A percentile compares a stretch with the other conserved stretches of the same genome.
These are phyloP conservation scores for Thecocarcelia acutangulata DNA, from an alignment of 2,888 invertebrate species.

Conservation along the genomic window DNA sequence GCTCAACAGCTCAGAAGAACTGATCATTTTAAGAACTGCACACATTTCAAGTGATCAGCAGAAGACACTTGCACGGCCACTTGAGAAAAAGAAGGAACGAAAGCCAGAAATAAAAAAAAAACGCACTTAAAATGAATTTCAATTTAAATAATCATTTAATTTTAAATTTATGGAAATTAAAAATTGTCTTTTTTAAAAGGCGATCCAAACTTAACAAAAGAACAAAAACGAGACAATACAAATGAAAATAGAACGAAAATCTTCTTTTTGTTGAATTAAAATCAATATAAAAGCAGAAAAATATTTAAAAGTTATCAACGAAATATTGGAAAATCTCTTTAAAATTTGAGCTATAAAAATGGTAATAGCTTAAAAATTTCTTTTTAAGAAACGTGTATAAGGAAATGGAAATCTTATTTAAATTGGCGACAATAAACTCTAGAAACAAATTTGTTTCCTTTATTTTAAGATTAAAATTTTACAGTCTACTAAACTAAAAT, in stretches of 20 bases:
- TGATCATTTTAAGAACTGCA: slow-evolving; percentile 1
- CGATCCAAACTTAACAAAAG: slow-evolving; percentile 33
- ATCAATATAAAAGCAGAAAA: background rate
- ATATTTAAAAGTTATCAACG: background rate
- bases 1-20: no score
- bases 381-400: background rate
- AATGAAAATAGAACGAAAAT: slow-evolving; percentile 7
- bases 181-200: slow-evolving; percentile 32
- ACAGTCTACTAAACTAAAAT: slow-evolving; percentile 17
- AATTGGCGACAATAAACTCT: slow-evolving; percentile 17
- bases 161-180: slow-evolving; percentile 66
- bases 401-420: background rate
- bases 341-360: slow-evolving; percentile 12
- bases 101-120: background rate
- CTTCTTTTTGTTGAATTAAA: slow-evolving; percentile 20
- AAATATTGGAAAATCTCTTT: slow-evolving; percentile 4
- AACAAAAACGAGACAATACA: background rate
- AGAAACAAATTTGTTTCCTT: slow-evolving; percentile 14
- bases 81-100: slow-evolving; percentile 14
- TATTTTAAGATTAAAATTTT: slow-evolving; percentile 14
- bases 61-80: slow-evolving; percentile 19
- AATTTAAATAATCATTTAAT: slow-evolving; percentile 65
- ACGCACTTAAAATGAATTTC: slow-evolving; percentile 45
- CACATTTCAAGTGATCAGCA: slow-evolving; percentile 1
- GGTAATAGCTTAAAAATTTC: background rate